Evolutionary conservation across 2,888 invertebrate species (phyloP), one percentile per base, ranked within the genome.

Genomic region (Tridacna gigas): DNA sequence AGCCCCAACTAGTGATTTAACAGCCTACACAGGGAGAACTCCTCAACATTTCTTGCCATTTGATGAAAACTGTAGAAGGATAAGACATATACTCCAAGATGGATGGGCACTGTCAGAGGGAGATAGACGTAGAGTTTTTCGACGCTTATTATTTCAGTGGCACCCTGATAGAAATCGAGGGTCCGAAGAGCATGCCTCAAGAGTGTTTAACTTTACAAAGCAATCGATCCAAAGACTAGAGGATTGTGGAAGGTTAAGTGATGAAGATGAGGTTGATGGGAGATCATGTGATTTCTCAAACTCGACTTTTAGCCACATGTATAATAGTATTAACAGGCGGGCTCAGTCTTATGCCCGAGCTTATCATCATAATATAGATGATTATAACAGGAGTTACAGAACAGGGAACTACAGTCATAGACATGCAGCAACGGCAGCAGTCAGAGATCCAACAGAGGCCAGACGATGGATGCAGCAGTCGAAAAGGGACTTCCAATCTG

Each of bases 121-220:
- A 65, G 77, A 88, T 28, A 78, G 86, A 60, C 78, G 73, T 51
- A 74, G 67, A 26, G 60, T 90, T 11, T 84, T 88, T 7, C 78
- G 77, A 28, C 77, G 90, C 13, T 63, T 88, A 5, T 67, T 82
- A 13, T 60, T 82, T 20, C 73, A 77, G 48, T 90, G 90, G 90
- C 88, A 89, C 78, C 90, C 90, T 28, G 90, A 90, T 66, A 87
- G 82, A 80, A 89, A 89, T 26, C 47, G 26, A n/a, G 82, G 81
- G 11, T 79, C 86, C 47, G 79, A 82, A 69, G 77, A 83, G 22
- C 80, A 83, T 78, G 80, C 86, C n/a, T 69, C 61, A 15, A 65
- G 82, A 75, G 69, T 88, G 47, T 90, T 88, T 37, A 80, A 84
- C 28, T 90, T 80, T 73, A 86, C 89, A 15, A 25, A 69, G 47